Conservation (phyloP, 2,888 invertebrate genomes). For the Sinhomidia bicolor region DNA sequence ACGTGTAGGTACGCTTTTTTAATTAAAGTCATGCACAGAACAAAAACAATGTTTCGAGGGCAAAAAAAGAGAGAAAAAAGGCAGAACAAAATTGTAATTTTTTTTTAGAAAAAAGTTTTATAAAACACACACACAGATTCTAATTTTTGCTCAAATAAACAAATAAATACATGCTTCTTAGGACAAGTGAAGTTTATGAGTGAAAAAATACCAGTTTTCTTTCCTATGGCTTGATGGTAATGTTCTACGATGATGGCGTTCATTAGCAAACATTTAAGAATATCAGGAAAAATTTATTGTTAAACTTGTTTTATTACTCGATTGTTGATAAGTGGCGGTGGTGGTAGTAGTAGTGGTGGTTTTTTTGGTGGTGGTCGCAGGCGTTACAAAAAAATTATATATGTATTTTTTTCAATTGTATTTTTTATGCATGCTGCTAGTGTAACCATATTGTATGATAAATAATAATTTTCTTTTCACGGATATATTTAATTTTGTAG, state of each 20-base stretch:
- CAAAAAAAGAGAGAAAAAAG: too few relatives aligned
- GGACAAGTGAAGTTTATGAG: background rate
- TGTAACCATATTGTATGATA: background rate
- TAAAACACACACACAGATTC: too few relatives aligned
- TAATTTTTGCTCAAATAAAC: too few relatives aligned
- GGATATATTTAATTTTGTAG: background rate
- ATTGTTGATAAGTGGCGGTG: background rate
- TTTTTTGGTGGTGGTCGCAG: background rate
- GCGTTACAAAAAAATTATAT: background rate
- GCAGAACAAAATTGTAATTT: too few relatives aligned
- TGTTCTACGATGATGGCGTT: slow-evolving; percentile 15
- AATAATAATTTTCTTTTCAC: background rate
- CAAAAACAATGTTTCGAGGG: too few relatives aligned
- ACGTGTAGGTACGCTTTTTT: too few relatives aligned
- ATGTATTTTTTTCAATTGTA: too few relatives aligned
- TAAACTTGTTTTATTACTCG: slow-evolving; percentile 7
- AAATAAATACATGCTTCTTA: too few relatives aligned
- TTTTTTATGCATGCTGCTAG: background rate
- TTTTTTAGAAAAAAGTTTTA: too few relatives aligned
- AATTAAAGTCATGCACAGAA: too few relatives aligned
- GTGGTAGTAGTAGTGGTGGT: too few relatives aligned
- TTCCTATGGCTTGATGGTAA: background rate
- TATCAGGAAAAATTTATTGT: slow-evolving; percentile 8
- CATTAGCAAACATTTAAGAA: slow-evolving; percentile 32
- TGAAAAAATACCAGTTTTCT: slow-evolving; percentile 22